These are phyloP conservation scores for Epinephelus awoara DNA, from an alignment of 2,797 vertebrate species.

Conservation along the genomic window DNA sequence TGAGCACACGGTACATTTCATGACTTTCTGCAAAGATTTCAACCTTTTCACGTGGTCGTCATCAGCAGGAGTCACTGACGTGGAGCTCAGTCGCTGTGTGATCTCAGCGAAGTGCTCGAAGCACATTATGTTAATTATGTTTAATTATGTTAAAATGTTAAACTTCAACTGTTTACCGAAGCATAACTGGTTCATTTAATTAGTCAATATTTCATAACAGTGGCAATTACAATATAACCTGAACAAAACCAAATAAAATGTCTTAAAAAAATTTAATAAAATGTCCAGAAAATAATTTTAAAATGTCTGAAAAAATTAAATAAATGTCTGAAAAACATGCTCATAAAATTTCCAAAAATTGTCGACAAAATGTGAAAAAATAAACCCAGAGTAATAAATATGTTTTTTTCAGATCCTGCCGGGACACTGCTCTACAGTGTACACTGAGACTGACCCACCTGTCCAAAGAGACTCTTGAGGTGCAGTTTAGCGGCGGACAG, in stretches of 20 bases:
- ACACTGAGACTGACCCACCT: slow-evolving; percentile 62
- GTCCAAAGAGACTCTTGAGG: slow-evolving; percentile 86
- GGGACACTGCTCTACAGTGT: background rate
- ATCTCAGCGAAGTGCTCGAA: background rate
- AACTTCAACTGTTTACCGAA: background rate
- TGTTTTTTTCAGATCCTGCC: too few relatives aligned
- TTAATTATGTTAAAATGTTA: background rate
- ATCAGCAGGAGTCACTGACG: background rate
- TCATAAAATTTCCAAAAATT: too few relatives aligned
- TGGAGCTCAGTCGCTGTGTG: background rate
- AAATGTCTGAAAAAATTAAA: too few relatives aligned
- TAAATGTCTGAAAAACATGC: too few relatives aligned
- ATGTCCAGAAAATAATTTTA: too few relatives aligned
- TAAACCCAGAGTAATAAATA: too few relatives aligned
- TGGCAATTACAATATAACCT: background rate
- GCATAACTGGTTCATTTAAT: background rate
- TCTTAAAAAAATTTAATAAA: too few relatives aligned
- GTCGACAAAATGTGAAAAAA: too few relatives aligned
- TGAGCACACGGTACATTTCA: background rate
- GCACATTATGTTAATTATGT: background rate
- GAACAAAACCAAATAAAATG: background rate
- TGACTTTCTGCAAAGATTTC: background rate
- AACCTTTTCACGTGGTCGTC: background rate
- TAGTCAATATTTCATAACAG: background rate
- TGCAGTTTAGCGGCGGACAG: slow-evolving; percentile 86